Percentiles rank a stretch among this genome's conserved stretches.
phyloP scores from a whole-genome alignment of 53 echinoderm and acorn worm genomes.

The Stichopus horrens region DNA sequence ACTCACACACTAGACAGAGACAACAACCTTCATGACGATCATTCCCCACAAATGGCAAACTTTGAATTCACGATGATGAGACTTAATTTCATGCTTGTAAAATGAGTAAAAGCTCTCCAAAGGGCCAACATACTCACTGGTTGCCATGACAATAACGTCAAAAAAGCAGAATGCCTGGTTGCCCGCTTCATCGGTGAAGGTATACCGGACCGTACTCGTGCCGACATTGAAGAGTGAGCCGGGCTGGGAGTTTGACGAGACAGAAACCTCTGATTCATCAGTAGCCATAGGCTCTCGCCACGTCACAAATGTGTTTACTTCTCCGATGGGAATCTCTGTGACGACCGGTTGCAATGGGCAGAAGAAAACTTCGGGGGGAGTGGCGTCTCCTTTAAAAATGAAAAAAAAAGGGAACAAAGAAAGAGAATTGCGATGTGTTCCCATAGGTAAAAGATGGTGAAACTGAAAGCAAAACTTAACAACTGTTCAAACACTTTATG shows the following conservation, averaged over 20 bases:
- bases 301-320: slow-evolving; percentile 1
- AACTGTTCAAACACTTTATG: too few relatives aligned
- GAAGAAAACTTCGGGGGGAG: slow-evolving; percentile 22
- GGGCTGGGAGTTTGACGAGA: slow-evolving; percentile 10
- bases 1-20: too few relatives aligned
- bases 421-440: neutral
- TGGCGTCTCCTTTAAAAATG: slow-evolving; percentile 15
- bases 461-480: too few relatives aligned
- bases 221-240: slow-evolving; percentile 18
- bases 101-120: neutral
- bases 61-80: too few relatives aligned
- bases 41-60: too few relatives aligned
- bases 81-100: too few relatives aligned
- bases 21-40: too few relatives aligned
- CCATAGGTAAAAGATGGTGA: too few relatives aligned
- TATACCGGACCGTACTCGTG: slow-evolving; percentile 1
- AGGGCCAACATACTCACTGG: slow-evolving; percentile 6
- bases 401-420: neutral
- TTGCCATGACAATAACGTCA: slow-evolving; percentile 32
- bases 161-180: slow-evolving; percentile 29
- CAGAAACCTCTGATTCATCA: neutral
- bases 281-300: slow-evolving; percentile 25
- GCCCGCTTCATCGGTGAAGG: slow-evolving; percentile 15
- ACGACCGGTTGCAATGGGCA: slow-evolving; percentile 26
- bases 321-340: neutral